These are phyloP conservation scores for Epinotia demarniana DNA, from an alignment of 2,888 invertebrate genomes.

Conservation along the genomic window DNA sequence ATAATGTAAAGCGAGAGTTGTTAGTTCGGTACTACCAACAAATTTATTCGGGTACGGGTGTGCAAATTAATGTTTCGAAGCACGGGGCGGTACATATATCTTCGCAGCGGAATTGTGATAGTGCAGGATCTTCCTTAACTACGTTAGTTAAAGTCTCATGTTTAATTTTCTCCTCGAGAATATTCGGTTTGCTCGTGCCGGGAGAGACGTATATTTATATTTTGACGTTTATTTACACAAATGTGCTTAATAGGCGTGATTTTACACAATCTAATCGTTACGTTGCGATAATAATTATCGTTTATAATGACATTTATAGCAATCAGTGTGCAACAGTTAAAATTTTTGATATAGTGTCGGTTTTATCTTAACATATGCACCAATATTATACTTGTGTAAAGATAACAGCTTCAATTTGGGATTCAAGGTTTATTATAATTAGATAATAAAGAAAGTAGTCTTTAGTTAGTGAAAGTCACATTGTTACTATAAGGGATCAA, in stretches of 20 bases:
- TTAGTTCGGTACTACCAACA: slow-evolving; percentile 14
- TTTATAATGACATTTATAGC: neutral
- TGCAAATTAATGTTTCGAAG: slow-evolving; percentile 30
- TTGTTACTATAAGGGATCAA: too few relatives aligned
- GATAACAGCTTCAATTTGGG: too few relatives aligned
- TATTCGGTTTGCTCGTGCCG: neutral
- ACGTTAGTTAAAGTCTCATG: slow-evolving; percentile 1
- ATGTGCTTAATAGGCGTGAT: too few relatives aligned
- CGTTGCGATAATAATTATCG: neutral
- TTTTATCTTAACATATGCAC: too few relatives aligned
- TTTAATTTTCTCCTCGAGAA: slow-evolving; percentile 2
- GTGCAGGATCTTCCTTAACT: slow-evolving; percentile 23
- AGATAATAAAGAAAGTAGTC: too few relatives aligned
- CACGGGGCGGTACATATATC: slow-evolving; percentile 15
- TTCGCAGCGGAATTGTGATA: slow-evolving; percentile 21
- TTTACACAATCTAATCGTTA: neutral
- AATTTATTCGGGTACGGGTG: slow-evolving; percentile 18
- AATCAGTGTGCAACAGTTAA: neutral
- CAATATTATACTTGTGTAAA: too few relatives aligned
- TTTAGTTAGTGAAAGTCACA: too few relatives aligned
- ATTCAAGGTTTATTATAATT: too few relatives aligned
- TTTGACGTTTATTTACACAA: neutral
- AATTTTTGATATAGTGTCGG: neutral
- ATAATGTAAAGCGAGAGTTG: slow-evolving; percentile 31
- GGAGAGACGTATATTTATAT: neutral